Evolutionary conservation across 2,797 vertebrate species (phyloP).

Genomic region (Halcyon leucocephala): DNA sequence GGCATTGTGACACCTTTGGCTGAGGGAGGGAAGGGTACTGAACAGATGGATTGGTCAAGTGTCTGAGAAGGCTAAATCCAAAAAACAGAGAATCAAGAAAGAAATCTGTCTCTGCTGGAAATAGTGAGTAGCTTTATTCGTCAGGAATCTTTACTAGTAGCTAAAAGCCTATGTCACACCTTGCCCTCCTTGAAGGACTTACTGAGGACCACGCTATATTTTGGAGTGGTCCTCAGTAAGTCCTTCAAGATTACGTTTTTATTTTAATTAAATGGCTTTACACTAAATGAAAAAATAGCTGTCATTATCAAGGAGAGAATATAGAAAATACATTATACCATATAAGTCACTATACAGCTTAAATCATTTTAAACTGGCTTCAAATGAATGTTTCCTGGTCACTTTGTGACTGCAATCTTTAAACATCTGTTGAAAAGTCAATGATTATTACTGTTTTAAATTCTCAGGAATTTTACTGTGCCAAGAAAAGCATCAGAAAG

Average conservation of each 20-base stretch:
- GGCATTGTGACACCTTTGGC: background rate
- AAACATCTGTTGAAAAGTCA: background rate
- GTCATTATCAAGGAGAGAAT: background rate
- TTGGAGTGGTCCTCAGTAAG: background rate
- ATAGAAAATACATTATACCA: background rate
- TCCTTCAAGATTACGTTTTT: background rate
- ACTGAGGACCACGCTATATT: too few species aligned
- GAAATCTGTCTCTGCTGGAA: constrained; percentile 20
- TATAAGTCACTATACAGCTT: background rate
- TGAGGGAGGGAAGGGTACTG: background rate
- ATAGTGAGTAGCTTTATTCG: background rate
- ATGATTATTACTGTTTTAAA: background rate
- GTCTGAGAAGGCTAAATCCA: constrained; percentile 25
- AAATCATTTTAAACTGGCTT: background rate
- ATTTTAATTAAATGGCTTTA: background rate
- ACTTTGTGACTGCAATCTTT: background rate
- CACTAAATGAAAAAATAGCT: background rate
- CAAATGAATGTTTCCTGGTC: background rate
- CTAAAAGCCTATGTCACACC: background rate
- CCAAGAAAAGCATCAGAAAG: background rate
- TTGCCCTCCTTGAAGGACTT: background rate
- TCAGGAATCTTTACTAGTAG: background rate
- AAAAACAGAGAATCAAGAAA: constrained; percentile 39
- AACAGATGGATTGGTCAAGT: constrained; percentile 32
- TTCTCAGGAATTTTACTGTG: background rate